These are phyloP conservation scores for Tringa solitaria DNA, from an alignment of 2,113 vertebrate genomes.

Conservation along the genomic window DNA sequence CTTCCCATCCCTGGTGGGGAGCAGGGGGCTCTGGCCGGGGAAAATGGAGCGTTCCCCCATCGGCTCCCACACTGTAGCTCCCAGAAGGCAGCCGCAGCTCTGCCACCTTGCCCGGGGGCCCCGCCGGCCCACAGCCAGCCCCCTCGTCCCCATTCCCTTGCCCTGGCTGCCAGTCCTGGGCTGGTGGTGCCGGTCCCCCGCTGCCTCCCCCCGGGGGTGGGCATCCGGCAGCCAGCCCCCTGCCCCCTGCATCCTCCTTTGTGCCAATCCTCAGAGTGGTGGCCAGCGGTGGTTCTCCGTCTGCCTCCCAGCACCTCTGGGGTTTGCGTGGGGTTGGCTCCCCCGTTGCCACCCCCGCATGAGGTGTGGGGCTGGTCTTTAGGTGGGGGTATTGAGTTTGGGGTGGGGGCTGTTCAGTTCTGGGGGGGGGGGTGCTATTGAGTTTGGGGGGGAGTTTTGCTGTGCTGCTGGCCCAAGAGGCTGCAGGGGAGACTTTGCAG, in stretches of 20 bases:
- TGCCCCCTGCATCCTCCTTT: background rate
- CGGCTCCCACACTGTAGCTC: slow-evolving; percentile 44
- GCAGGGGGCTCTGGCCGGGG: background rate
- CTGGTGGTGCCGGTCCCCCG: background rate
- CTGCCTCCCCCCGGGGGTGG: background rate
- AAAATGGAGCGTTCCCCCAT: slow-evolving; percentile 21
- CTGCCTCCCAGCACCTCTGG: background rate
- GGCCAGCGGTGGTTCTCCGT: background rate
- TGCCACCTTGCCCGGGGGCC: too few species aligned
- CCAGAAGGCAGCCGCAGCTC: background rate
- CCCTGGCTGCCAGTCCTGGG: background rate
- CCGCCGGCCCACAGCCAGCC: too few species aligned
- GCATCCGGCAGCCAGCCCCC: background rate
- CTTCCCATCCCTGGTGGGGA: background rate
- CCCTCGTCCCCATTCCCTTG: too few species aligned
- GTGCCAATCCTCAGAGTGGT: fast-evolving
- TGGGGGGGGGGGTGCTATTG: too few species aligned
- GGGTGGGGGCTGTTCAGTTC: background rate
- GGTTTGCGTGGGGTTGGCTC: background rate
- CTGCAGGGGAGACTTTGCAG: background rate
- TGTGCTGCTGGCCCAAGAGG: background rate
- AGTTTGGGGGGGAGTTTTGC: background rate
- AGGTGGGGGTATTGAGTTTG: background rate
- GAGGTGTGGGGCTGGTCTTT: background rate
- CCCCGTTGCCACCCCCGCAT: fast-evolving